Evolutionary conservation across 2,113 vertebrate genomes (phyloP), one percentile per base, ranked within the genome.

Genomic region (Nerophis ophidion): DNA sequence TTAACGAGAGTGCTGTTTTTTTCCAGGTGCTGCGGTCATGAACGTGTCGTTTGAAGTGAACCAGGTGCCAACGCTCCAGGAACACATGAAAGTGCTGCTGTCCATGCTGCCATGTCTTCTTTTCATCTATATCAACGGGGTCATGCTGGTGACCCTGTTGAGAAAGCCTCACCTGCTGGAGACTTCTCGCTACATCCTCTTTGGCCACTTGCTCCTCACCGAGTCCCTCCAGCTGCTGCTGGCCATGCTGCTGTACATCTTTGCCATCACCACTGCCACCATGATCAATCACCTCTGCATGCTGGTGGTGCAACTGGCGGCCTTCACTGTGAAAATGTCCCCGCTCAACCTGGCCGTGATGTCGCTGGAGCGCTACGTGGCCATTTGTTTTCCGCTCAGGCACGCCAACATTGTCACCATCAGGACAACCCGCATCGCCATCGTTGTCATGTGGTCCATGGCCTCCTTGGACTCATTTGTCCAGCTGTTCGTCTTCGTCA

Each of bases 321-420:
- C 5, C 15, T 1, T 61, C 44, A 40, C 65, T 33, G 7, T 63
- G 7, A 75, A 72, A 19, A 50, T 78, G 14, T 75, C 79, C 1
- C 83, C 77, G 5, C 12, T 89, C 5, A 87, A 71, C 57, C 68
- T 85, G 0, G 79, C 84, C 8, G 51, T 80, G 17, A 87, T 89
- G 86, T 84, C 79, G 44, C 45, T 87, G 44, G 81, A 89, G 71
- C 73, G 84, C 8, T 87, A 86, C 15, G 61, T 89, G 14, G 81
- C 86, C n/a, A 66, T 88, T 47, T 84, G 81, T 54, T 82, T 84
- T 19, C 84, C 86, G 0, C 75, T 88, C 38, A 81, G 73, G 46
- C 82, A 86, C 10, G 47, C 60, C 5, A 42, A 56, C 6, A 70
- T 86, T 13, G 49, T 65, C 26, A 83, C 64, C 1, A 17, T 7